phyloP scores from a whole-genome alignment of 1,140 invertebrate genomes.

The Whitmania pigra region DNA sequence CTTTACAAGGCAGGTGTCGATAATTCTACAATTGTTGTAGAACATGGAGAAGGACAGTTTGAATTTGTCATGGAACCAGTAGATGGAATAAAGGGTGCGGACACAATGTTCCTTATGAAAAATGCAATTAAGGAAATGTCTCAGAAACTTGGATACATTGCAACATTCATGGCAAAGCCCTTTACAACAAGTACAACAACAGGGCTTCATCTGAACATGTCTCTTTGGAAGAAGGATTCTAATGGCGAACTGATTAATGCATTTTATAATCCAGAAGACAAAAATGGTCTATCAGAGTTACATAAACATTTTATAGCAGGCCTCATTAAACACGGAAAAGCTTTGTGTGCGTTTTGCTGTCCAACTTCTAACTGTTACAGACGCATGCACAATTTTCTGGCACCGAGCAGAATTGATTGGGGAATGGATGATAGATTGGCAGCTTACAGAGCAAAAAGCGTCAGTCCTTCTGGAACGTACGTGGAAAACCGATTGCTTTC shows the following conservation, averaged over 20 bases:
- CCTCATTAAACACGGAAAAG: constrained; percentile 26
- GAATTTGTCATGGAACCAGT: constrained; percentile 17
- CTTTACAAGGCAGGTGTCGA: constrained; percentile 17
- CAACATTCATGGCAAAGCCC: constrained; percentile 28
- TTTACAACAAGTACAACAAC: constrained; percentile 16
- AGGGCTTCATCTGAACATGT: constrained; percentile 28
- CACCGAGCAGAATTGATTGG: constrained; percentile 26
- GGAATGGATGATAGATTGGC: constrained; percentile 23
- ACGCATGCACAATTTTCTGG: constrained; percentile 21
- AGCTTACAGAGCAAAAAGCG: constrained; percentile 17
- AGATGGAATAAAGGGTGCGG: constrained; percentile 16
- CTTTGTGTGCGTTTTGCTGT: constrained; percentile 26
- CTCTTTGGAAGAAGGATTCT: constrained; percentile 23
- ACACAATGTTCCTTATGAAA: constrained; percentile 17
- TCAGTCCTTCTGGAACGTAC: constrained; percentile 24
- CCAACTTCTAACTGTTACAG: constrained; percentile 30
- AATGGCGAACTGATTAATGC: constrained; percentile 18
- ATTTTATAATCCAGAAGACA: constrained; percentile 23
- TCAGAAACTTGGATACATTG: constrained; percentile 15
- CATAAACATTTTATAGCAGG: constrained; percentile 28
- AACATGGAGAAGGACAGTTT: constrained; percentile 23
- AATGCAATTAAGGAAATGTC: constrained; percentile 20
- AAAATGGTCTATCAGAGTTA: constrained; percentile 21
- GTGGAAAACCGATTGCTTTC: constrained; percentile 28
- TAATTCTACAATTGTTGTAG: constrained; percentile 10